phyloP scores from a whole-genome alignment of 2,888 invertebrate genomes.

The Hetaerina titia region DNA sequence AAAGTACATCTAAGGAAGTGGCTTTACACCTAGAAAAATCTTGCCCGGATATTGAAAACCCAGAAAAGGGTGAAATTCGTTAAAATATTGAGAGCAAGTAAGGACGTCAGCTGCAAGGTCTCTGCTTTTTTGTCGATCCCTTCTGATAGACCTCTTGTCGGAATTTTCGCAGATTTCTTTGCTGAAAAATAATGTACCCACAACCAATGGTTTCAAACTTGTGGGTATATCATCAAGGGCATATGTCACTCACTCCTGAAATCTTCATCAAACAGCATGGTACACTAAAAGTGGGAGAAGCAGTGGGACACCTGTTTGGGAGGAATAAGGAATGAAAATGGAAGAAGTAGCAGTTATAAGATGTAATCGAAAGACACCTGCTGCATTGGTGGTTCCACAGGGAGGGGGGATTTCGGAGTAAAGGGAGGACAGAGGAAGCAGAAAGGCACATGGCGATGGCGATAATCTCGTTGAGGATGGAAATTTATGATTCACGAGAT shows the following conservation, averaged over 20 bases:
- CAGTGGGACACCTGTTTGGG: neutral
- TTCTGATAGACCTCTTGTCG: neutral
- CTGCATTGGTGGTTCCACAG: neutral
- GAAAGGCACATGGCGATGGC: neutral
- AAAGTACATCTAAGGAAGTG: no score
- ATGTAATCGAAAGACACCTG: constrained; percentile 40
- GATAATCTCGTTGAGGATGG: constrained; percentile 31
- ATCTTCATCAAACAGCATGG: neutral
- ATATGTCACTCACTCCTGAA: neutral
- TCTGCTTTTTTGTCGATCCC: no score
- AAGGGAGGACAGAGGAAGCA: neutral
- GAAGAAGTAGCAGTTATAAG: no score
- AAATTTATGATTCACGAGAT: constrained; percentile 40
- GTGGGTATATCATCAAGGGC: neutral
- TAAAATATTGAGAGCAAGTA: no score
- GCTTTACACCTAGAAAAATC: no score
- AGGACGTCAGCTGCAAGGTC: no score
- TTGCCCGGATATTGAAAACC: no score
- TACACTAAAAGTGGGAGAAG: neutral
- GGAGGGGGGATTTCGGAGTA: no score
- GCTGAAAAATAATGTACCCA: neutral
- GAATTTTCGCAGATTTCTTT: neutral
- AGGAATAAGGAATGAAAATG: no score
- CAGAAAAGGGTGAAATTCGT: no score
- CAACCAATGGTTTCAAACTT: neutral